phyloP scores from a whole-genome alignment of 92 coral and sea anemone species.

The Zoanthus solanderi region DNA sequence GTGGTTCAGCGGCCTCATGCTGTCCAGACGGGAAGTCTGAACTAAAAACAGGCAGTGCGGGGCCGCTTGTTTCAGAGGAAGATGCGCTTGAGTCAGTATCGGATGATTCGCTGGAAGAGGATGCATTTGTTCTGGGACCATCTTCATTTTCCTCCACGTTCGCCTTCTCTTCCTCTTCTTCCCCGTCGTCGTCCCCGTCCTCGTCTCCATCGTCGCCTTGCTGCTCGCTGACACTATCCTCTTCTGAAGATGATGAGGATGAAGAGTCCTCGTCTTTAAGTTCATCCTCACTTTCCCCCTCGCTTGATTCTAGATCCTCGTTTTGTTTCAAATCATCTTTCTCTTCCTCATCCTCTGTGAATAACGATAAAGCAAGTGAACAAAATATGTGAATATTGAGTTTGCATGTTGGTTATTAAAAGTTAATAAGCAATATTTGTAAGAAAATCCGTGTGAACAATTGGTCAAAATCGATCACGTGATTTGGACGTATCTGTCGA shows the following conservation, averaged over 20 bases:
- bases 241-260: conserved; percentile 82
- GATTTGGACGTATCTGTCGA: too few species aligned
- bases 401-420: too few species aligned
- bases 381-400: too few species aligned
- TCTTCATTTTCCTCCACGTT: conserved; percentile 45
- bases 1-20: background rate
- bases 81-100: conserved; percentile 43
- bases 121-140: background rate
- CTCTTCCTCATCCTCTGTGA: conserved; percentile 12
- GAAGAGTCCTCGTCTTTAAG: conserved; percentile 65
- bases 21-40: conserved; percentile 2
- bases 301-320: conserved; percentile 9
- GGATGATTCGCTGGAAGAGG: conserved; percentile 22
- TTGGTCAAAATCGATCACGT: too few species aligned
- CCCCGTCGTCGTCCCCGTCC: conserved; percentile 29
- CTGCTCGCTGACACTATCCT: conserved; percentile 79
- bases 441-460: too few species aligned
- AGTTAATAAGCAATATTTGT: too few species aligned
- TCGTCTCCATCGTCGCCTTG: conserved; percentile 53
- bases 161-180: conserved; percentile 14
- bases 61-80: conserved; percentile 42
- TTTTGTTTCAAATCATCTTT: conserved; percentile 13
- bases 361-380: background rate
- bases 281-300: conserved; percentile 31
- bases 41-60: conserved; percentile 7